Percentiles rank a stretch among this genome's conserved stretches.
Evolutionary conservation across 1,140 invertebrate genomes (phyloP).

Genomic region (Teleopsis dalmanni): DNA sequence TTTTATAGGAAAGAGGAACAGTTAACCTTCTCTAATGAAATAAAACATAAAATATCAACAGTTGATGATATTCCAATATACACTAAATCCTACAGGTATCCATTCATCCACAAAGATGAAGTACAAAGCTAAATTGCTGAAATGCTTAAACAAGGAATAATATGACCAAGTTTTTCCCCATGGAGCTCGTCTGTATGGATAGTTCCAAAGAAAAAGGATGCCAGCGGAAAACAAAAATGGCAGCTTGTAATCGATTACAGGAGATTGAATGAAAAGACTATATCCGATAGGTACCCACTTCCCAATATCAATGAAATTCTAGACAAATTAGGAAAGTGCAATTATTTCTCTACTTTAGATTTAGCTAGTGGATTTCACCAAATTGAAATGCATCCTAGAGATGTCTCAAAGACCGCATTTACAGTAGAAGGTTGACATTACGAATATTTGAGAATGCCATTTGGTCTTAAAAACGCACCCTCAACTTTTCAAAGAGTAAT

Average conservation of each 20-base stretch:
- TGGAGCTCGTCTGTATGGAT: slow-evolving; percentile 19
- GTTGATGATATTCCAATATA: slow-evolving; percentile 19
- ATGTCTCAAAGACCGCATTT: slow-evolving; percentile 21
- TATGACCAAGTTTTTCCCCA: slow-evolving; percentile 28
- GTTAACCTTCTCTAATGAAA: neutral
- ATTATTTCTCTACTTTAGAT: slow-evolving; percentile 13
- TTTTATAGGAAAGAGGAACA: slow-evolving; percentile 7
- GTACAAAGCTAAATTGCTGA: slow-evolving; percentile 18
- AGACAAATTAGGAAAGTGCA: slow-evolving; percentile 11
- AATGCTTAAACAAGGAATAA: slow-evolving; percentile 42
- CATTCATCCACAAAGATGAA: slow-evolving; percentile 39
- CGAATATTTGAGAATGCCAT: slow-evolving; percentile 10
- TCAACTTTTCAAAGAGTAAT: slow-evolving; percentile 15
- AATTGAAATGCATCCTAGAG: slow-evolving; percentile 12
- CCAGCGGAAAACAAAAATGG: slow-evolving; percentile 29
- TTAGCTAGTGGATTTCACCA: slow-evolving; percentile 19
- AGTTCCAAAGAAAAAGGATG: slow-evolving; percentile 20
- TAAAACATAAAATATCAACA: slow-evolving; percentile 26
- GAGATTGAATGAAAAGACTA: slow-evolving; percentile 29
- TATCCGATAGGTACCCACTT: slow-evolving; percentile 12
- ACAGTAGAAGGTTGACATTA: slow-evolving; percentile 14
- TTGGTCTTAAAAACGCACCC: slow-evolving; percentile 16
- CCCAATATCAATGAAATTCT: slow-evolving; percentile 10
- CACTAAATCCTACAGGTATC: slow-evolving; percentile 33
- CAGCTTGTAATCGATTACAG: slow-evolving; percentile 35